Base-by-base conservation (phyloP, 2,113 vertebrate species). In the Jacana jacana region DNA sequence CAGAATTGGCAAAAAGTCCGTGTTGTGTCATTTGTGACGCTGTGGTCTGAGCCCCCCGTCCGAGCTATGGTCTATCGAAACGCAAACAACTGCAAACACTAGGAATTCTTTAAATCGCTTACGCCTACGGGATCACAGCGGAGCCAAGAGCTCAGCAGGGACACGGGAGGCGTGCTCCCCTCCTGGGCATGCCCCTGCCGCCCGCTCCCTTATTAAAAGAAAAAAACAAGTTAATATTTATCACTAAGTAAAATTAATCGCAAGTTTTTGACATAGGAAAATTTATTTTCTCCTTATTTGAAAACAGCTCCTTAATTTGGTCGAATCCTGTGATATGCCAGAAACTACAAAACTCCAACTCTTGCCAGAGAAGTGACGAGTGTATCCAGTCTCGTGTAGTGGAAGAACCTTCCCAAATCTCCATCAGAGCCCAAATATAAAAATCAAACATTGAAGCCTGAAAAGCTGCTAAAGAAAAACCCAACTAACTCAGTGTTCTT, bases 371-470 rank as follows among this genome's bases (percentile, higher is more conserved):
- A 83, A 95, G 95, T 85, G 78, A 97, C 95, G 91, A 91, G 72
- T 88, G 95, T 96, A 97, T 95, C 84, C 92, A 96, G 93, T 96
- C 96, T 94, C 22, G 76, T 92, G 88, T 94, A 88, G 97, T 89
- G 92, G 93, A 98, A 98, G 95, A 98, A 98, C 91, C 89, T 98
- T 97, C 96, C 90, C 96, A 97, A 98, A 97, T 95, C 93, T 95
- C 96, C 95, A 96, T 95, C 95, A 83, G 40, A 90, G 92, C 94
- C 94, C 94, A 97, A 97, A 98, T 93, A 97, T 93, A 98, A 97
- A 97, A 98, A 97, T 82, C 68, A 98, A 98, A 97, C 78, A 72
- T 81, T 89, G 95, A 97, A 97, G 96, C 95, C 83, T 94, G 96
- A 96, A 98, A 97, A 98, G 96, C 97, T 95, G 91, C 95, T 97